phyloP scores from a whole-genome alignment of 1,140 invertebrate genomes.

The Drosophila melanogaster region DNA sequence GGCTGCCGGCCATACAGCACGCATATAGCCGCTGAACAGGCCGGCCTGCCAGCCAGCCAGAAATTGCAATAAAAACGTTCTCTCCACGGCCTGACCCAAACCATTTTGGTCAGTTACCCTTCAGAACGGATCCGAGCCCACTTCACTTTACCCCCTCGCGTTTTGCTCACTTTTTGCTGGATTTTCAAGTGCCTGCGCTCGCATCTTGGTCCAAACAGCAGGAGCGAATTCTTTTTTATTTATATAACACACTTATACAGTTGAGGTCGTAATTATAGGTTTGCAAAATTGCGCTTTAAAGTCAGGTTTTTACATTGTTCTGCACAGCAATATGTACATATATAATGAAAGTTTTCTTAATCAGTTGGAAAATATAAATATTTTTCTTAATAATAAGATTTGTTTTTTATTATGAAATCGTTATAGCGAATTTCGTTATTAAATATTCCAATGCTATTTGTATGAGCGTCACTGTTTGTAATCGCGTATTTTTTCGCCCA shows the following conservation, averaged over 20 bases:
- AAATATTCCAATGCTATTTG: not conserved
- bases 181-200: slow-evolving; percentile 60
- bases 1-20: slow-evolving; percentile 61
- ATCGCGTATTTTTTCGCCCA: slow-evolving; percentile 12
- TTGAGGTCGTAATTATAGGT: not conserved
- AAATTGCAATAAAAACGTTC: slow-evolving; percentile 71
- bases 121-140: not conserved
- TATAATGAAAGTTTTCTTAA: not conserved
- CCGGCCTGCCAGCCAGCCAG: not conserved
- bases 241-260: slow-evolving; percentile 30
- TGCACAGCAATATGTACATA: not conserved
- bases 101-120: slow-evolving; percentile 45
- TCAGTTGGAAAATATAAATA: not conserved
- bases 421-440: not conserved
- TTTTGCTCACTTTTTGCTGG: slow-evolving; percentile 43
- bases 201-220: slow-evolving; percentile 45
- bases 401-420: not conserved
- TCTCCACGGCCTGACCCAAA: slow-evolving; percentile 27
- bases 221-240: slow-evolving; percentile 42
- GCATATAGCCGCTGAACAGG: slow-evolving; percentile 24
- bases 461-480: slow-evolving; percentile 3
- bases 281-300: not conserved
- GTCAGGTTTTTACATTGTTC: not conserved
- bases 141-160: slow-evolving; percentile 4
- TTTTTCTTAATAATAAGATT: not conserved